Percentiles rank a stretch among this genome's conserved stretches.
Evolutionary conservation across 2,797 vertebrate species (phyloP).

Genomic region (Dallia pectoralis): DNA sequence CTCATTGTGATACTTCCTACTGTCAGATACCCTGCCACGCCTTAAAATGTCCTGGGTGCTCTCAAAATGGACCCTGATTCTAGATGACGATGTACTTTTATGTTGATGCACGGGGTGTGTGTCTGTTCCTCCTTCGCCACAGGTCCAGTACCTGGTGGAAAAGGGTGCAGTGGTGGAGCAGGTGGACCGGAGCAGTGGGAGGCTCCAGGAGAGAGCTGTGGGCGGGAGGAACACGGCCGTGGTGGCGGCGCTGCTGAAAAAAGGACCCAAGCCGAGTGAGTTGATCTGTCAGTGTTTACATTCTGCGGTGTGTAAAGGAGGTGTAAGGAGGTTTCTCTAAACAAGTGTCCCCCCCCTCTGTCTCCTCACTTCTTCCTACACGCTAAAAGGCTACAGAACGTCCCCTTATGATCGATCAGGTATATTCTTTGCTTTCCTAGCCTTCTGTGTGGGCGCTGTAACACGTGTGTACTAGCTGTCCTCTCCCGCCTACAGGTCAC

Average conservation of each 20-base stretch:
- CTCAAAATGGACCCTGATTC: not conserved
- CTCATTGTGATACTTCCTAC: not conserved
- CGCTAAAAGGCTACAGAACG: conserved; percentile 75
- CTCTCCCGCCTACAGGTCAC: conserved; percentile 78
- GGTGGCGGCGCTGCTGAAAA: conserved; percentile 88
- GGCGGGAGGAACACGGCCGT: conserved; percentile 92
- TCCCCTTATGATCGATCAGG: conserved; percentile 82
- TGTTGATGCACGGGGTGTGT: not conserved
- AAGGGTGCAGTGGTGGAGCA: conserved; percentile 90
- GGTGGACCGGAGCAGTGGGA: conserved; percentile 85
- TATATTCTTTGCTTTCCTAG: conserved; percentile 34
- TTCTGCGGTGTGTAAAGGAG: too few relatives aligned
- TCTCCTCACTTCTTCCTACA: conserved; percentile 36
- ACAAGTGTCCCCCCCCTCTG: conserved; percentile 7
- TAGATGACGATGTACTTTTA: not conserved
- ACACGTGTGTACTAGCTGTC: not conserved
- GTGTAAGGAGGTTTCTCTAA: not conserved
- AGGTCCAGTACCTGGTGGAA: conserved; percentile 94
- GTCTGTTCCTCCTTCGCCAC: not conserved
- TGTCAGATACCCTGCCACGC: not conserved
- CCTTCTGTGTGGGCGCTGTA: not conserved
- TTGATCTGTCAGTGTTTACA: not conserved
- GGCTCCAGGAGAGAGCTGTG: conserved; percentile 83
- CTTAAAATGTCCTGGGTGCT: not conserved
- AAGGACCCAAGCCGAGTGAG: conserved; percentile 90